Evolutionary conservation across 2,888 invertebrate species (phyloP).

Genomic region (Mantis religiosa): DNA sequence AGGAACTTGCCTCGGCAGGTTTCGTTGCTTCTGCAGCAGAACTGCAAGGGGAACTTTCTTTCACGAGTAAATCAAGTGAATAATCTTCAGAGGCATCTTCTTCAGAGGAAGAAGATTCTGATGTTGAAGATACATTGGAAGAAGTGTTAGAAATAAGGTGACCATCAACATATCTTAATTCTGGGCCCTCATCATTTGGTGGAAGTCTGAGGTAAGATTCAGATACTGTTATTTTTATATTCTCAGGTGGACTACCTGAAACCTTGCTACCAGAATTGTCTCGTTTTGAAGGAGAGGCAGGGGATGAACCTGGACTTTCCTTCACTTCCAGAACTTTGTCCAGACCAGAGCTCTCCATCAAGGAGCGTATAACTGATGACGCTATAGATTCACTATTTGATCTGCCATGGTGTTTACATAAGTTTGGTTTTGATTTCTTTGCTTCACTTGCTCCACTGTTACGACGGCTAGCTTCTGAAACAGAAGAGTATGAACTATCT

Average conservation of each 20-base stretch:
- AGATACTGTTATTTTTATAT: constrained; percentile 17
- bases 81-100: constrained; percentile 46
- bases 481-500: constrained; percentile 41
- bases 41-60: background rate
- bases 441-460: constrained; percentile 43
- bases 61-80: constrained; percentile 5
- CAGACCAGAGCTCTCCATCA: constrained; percentile 37
- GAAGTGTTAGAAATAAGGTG: constrained; percentile 35
- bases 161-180: constrained; percentile 32
- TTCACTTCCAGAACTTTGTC: constrained; percentile 34
- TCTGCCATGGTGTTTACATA: constrained; percentile 25
- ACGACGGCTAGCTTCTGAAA: constrained; percentile 40
- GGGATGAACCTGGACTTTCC: constrained; percentile 38
- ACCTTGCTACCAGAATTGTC: background rate
- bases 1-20: background rate
- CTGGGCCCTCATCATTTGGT: constrained; percentile 27
- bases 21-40: background rate
- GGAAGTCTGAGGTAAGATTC: constrained; percentile 21
- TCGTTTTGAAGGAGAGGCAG: constrained; percentile 22
- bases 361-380: constrained; percentile 60
- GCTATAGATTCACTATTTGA: constrained; percentile 56
- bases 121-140: constrained; percentile 29
- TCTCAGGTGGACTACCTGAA: background rate
- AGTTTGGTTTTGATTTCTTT: constrained; percentile 25
- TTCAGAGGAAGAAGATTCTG: constrained; percentile 36